Base-by-base conservation (phyloP, 2,797 vertebrate species). In the Xerus rutilus region DNA sequence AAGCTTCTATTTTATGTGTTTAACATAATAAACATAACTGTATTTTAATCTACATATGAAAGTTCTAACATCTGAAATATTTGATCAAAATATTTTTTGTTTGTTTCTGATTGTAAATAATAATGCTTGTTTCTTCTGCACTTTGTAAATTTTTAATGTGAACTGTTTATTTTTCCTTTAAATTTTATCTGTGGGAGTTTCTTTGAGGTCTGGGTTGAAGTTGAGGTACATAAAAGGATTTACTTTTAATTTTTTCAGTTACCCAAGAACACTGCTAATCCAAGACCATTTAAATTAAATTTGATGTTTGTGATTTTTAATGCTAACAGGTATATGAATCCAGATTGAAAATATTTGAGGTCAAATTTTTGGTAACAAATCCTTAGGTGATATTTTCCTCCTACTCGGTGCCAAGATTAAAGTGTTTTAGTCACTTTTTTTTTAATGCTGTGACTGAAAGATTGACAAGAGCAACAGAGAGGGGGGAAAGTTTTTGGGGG, bases 81-180 rank as follows among this genome's bases (percentile, higher is more conserved):
- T 52, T 81, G 67, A 76, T n/a, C n/a, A n/a, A n/a, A n/a, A n/a
- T 85, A 8, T 49, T 43, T 72, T 65, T 72, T 89, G 70, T 84
- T 76, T 49, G 23, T 54, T 57, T 73, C 79, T 43, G n/a, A 52
- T 81, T 52, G 7, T 74, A 69, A 62, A 62, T 69, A 65, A 81
- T 35, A 35, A 47, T 65, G 13, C 74, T 83, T 67, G 4, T 69
- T 82, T 86, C 35, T 45, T 82, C 64, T 84, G 39, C 17, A 49
- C 45, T 91, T 88, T 85, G 4, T 92, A 86, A 57, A 81, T 65
- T 64, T 89, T 86, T 74, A 49, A 92, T 81, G 73, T 39, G 32
- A 85, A 39, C 32, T 54, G 47, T 69, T 59, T 49, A 3, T 23
- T 90, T 92, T 78, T 23, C n/a, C 52, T 92, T 96, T 64, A 96